Base-by-base conservation (phyloP, 2,797 vertebrate species). In the Echeneis naucrates region DNA sequence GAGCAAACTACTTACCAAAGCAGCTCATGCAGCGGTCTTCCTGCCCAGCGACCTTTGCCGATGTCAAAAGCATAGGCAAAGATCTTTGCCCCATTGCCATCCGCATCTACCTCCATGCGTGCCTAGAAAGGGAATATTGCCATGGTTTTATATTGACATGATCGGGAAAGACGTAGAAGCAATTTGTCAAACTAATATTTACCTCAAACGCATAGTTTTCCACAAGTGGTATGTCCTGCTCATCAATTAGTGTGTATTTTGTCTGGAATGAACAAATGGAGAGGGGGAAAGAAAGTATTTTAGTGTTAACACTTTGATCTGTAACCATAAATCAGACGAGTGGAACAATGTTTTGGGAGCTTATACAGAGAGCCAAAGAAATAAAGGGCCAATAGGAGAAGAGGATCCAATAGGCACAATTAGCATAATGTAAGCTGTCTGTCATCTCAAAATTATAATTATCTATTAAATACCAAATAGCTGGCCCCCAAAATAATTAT, bases 151-250 rank as follows among this genome's bases (percentile, higher is more conserved):
- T 8, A 32, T 0, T 1, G 2, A 8, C 8, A 53, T 6, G 5
- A 11, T 47, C 12, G 37, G 9, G 64, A 24, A 35, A 11, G 2
- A 1, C 3, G 2, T 2, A 38, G 48, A 5, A 27, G 8, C 0
- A 32, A 59, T 4, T 4, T 56, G 4, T 1, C 24, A 1, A 19
- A 56, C 14, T 5, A 3, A 14, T 7, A 2, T 61, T 95, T 91
- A 99, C 98, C 96, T 99, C 97, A 86, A 99, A 99, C 75, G 98
- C 98, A 91, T 97, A 99, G 90, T 97, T 98, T 89, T 99, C 98
- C 93, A 99, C 98, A 75, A 99, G 94, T 1, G 97, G 97, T 93
- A 99, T 99, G 93, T 99, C 98, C 85, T 98, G 97, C 80, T 99
- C 98, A 68, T 99, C 98, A 14, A 99, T 99, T 83, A 99, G 91